Conservation (phyloP, 2,113 vertebrate genomes). For the Cricetomys ansorgei region DNA sequence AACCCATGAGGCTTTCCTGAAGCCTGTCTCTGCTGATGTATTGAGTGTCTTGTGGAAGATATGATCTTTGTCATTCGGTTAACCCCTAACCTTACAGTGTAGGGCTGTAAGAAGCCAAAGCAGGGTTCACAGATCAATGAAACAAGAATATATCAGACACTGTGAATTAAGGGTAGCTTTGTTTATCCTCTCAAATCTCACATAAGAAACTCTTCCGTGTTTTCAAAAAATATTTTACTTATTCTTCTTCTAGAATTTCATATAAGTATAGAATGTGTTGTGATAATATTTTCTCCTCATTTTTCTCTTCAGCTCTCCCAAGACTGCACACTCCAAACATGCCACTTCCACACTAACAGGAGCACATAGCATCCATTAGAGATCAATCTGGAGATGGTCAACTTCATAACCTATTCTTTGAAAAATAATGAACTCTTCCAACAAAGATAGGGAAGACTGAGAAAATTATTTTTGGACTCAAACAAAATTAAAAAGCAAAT, state of each 20-base stretch:
- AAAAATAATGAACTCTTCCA: not conserved
- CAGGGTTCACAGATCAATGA: not conserved
- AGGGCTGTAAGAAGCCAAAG: not conserved
- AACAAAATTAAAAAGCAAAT: not conserved
- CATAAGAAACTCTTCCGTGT: not conserved
- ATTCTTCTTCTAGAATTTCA: not conserved
- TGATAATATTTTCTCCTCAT: too few relatives aligned
- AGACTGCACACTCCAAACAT: not conserved
- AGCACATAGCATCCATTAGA: not conserved
- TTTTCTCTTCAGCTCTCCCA: not conserved
- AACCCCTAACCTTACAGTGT: not conserved
- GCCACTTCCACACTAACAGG: rapidly evolving
- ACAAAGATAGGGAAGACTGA: not conserved
- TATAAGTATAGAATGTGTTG: not conserved
- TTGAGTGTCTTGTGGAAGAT: not conserved
- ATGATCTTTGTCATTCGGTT: not conserved
- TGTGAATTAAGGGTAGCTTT: too few relatives aligned
- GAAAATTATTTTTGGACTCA: not conserved
- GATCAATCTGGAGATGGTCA: not conserved
- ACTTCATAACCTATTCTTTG: not conserved
- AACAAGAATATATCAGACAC: not conserved
- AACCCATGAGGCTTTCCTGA: not conserved
- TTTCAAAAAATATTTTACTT: not conserved
- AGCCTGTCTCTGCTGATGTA: not conserved
- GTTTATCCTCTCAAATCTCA: not conserved